phyloP scores from a whole-genome alignment of 2,113 vertebrate genomes.

The Hippocampus abdominalis region DNA sequence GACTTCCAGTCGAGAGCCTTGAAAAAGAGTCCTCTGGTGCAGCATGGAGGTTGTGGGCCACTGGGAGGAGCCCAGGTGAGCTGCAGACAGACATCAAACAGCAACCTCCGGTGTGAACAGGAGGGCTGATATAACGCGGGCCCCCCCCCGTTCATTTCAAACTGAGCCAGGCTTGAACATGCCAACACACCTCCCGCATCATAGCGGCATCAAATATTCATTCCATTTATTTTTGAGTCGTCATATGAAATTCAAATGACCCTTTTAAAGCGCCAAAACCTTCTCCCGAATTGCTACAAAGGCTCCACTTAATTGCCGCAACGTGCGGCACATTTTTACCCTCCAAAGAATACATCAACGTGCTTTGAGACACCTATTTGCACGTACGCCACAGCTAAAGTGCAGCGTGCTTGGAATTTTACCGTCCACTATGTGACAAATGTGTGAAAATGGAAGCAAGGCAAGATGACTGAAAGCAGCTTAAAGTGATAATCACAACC shows the following conservation, averaged over 20 bases:
- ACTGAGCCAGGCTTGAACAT: constrained; percentile 33
- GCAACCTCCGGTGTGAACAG: constrained; percentile 42
- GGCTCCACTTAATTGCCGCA: neutral
- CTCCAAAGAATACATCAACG: neutral
- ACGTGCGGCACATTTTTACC: constrained; percentile 2
- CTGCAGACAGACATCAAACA: constrained; percentile 42
- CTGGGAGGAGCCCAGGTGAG: constrained; percentile 29
- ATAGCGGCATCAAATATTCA: constrained; percentile 6
- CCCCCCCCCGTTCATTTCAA: constrained; percentile 24
- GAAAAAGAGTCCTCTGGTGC: constrained; percentile 49
- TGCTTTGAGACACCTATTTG: neutral
- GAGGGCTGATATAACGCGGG: constrained; percentile 19
- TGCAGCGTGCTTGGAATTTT: neutral
- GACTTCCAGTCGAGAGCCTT: constrained; percentile 47
- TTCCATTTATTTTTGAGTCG: neutral
- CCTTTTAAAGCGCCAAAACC: neutral
- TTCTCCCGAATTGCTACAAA: constrained; percentile 1
- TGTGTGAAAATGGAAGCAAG: neutral
- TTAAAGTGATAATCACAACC: neutral
- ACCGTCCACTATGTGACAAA: neutral
- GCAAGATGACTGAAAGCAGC: neutral
- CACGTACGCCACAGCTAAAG: neutral
- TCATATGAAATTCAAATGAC: neutral
- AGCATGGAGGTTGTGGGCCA: constrained; percentile 33
- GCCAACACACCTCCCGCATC: constrained; percentile 20